Conservation (phyloP, 2,888 invertebrate species). For the Lepidonotus clava region DNA sequence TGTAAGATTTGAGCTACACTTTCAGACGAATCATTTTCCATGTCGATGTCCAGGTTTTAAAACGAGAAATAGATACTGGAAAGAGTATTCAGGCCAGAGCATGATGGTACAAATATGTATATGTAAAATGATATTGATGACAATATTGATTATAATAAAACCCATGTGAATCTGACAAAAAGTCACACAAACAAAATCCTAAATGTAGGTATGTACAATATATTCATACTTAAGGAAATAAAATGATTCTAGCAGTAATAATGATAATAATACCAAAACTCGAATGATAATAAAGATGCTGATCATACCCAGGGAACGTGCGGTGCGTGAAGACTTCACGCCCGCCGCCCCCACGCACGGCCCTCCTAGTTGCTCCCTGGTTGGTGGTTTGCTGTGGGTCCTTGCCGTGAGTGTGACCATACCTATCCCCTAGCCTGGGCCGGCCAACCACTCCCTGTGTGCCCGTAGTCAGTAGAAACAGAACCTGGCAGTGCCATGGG, state of each 20-base stretch:
- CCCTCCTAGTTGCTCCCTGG: background rate
- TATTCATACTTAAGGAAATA: slow-evolving; percentile 31
- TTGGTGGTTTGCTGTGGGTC: slow-evolving; percentile 47
- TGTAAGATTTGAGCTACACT: slow-evolving; percentile 15
- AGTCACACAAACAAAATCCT: background rate
- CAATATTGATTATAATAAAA: background rate
- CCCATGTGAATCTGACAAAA: background rate
- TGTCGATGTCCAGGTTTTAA: slow-evolving; percentile 30
- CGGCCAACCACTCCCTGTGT: background rate
- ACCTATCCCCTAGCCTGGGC: background rate
- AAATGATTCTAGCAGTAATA: slow-evolving; percentile 3
- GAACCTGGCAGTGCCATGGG: too few relatives aligned
- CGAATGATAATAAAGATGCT: background rate
- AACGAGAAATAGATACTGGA: background rate
- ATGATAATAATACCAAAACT: slow-evolving; percentile 24
- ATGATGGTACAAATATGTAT: slow-evolving; percentile 40
- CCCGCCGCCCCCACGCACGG: background rate
- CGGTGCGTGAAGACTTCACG: too few relatives aligned
- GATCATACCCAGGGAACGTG: background rate
- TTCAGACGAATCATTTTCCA: slow-evolving; percentile 25
- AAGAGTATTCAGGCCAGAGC: slow-evolving; percentile 35
- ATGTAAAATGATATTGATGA: background rate
- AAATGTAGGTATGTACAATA: slow-evolving; percentile 38
- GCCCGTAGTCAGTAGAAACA: too few relatives aligned
- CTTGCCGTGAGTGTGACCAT: background rate